These are phyloP conservation scores for Arge pagana DNA, from an alignment of 2,888 invertebrate species.

Conservation along the genomic window DNA sequence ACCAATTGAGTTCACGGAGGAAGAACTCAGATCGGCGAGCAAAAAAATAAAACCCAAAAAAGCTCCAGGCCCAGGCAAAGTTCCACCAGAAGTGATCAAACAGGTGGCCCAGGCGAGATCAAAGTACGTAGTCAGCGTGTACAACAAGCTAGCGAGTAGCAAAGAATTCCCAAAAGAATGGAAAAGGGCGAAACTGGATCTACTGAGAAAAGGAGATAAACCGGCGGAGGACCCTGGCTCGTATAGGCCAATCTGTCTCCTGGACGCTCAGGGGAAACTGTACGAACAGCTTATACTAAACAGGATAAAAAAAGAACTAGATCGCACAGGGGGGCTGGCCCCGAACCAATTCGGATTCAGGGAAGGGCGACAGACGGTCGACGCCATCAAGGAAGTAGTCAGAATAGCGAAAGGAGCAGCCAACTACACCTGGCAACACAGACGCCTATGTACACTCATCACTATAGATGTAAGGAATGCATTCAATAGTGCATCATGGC, in stretches of 20 bases:
- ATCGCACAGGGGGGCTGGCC: conserved; percentile 14
- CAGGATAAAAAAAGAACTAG: conserved; percentile 16
- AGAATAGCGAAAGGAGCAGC: background rate
- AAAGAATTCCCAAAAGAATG: conserved; percentile 29
- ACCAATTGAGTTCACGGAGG: conserved; percentile 19
- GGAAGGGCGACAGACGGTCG: conserved; percentile 23
- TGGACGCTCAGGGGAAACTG: conserved; percentile 26
- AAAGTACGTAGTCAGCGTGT: conserved; percentile 17
- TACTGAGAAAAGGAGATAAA: conserved; percentile 15
- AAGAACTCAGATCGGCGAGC: background rate
- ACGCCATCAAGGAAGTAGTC: conserved; percentile 22
- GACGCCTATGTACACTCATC: background rate
- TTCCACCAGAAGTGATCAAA: conserved; percentile 34
- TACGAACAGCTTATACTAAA: conserved; percentile 25
- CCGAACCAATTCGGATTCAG: conserved; percentile 24
- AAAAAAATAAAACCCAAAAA: background rate
- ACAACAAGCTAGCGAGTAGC: conserved; percentile 13
- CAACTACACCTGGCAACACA: background rate
- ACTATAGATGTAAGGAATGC: background rate
- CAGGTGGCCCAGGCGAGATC: conserved; percentile 18
- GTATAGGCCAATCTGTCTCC: conserved; percentile 24
- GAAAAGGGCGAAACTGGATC: conserved; percentile 31
- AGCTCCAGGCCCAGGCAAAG: conserved; percentile 14
- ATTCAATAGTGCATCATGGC: background rate
- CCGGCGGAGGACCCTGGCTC: background rate